A percentile compares a stretch with the other conserved stretches of the same genome.
Conservation (phyloP, 64 coral and sea anemone species). For the Montipora capricornis region DNA sequence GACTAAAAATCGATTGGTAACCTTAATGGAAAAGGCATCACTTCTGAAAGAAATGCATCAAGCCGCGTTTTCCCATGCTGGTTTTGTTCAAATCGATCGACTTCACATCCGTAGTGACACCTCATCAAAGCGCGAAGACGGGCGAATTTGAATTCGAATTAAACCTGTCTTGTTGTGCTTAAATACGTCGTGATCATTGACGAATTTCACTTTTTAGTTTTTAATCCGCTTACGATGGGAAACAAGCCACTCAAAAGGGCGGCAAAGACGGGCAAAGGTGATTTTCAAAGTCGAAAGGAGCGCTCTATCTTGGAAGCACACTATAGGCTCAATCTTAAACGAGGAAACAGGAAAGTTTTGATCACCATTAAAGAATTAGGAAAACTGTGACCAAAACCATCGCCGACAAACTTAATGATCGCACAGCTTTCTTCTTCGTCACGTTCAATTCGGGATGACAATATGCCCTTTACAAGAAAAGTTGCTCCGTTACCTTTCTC, state of each 20-base stretch:
- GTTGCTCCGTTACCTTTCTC: background rate
- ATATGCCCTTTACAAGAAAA: background rate
- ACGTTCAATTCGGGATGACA: background rate
- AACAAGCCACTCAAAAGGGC: background rate
- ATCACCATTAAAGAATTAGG: constrained; percentile 23
- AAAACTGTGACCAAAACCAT: constrained; percentile 22
- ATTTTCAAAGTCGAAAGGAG: too few species aligned
- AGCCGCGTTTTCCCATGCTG: background rate
- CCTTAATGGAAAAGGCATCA: constrained; percentile 1
- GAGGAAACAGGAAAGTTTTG: background rate
- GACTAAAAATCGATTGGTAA: too few species aligned
- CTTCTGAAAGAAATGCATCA: background rate
- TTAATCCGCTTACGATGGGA: constrained; percentile 47
- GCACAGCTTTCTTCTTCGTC: constrained; percentile 4
- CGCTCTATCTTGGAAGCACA: too few species aligned
- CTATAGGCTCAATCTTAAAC: background rate
- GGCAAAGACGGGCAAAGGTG: background rate
- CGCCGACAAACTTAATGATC: constrained; percentile 13
- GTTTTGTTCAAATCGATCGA: background rate
- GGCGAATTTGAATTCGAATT: constrained; percentile 4
- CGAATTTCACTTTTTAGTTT: background rate
- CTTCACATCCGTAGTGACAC: constrained; percentile 26
- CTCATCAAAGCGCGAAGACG: background rate
- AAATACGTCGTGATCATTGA: background rate
- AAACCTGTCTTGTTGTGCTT: constrained; percentile 17